Evolutionary conservation across 2,113 vertebrate genomes (phyloP), one percentile per base, ranked within the genome.

Genomic region (Heterochromis multidens): DNA sequence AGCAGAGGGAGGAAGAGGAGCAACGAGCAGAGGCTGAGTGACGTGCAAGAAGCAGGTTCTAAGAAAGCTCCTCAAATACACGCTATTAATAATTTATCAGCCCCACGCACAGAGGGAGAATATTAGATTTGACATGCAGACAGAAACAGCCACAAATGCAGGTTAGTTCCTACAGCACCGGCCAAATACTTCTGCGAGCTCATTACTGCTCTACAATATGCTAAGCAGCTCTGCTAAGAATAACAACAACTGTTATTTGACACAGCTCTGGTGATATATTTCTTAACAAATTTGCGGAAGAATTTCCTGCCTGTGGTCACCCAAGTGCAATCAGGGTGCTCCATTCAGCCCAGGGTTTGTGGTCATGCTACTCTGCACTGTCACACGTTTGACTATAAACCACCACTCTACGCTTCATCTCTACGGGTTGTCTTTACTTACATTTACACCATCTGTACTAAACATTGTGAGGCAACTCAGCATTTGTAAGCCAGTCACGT

Each of bases 1-100:
- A 86, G 82, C 80, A 65, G 83, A 14, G 63, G 43, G 82, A 80
- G 81, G 81, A 83, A 82, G 81, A 61, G 40, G 85, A 63, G 83
- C 33, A 80, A 77, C 21, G 6, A 83, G 85, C 62, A 13, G 62
- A 77, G 17, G 76, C 86, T 78, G 91, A 90, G 89, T 93, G 90
- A 94, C 85, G 81, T 91, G 86, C 74, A 5, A 90, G 88, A 79
- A 72, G 79, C 57, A 67, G 83, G 88, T 89, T 95, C 87, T 85
- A 78, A 93, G 92, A 94, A 93, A 93, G 93, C 92, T 93, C 93
- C 91, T 94, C 93, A 95, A 94, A 95, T 93, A 93, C 90, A 94
- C 11, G 25, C 84, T 49, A 77, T 95, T 88, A 92, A 95, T 94
- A 88, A 94, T 94, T 79, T 77, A 95, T 82, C 78, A 23, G 33